Percentiles rank a stretch among this genome's conserved stretches.
Evolutionary conservation across 2,888 invertebrate species (phyloP).

Genomic region (Temnothorax unifasciatus): DNA sequence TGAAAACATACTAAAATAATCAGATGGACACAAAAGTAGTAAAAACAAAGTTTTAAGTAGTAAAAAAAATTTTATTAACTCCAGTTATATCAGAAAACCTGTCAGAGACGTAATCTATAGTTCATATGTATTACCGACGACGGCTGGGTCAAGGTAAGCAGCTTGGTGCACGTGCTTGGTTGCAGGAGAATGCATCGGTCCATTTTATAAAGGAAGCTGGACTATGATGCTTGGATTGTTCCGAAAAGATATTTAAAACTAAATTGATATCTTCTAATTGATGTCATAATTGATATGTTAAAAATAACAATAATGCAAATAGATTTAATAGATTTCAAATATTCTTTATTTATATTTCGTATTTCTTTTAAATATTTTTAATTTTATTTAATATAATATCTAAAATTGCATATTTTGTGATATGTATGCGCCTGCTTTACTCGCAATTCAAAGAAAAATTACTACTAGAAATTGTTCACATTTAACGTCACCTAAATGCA

Average conservation of each 20-base stretch:
- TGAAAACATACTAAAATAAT: neutral
- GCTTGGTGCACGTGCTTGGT: conserved; percentile 71
- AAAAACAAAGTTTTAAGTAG: neutral
- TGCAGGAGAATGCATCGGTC: conserved; percentile 61
- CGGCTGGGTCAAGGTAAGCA: conserved; percentile 84
- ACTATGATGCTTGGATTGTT: neutral
- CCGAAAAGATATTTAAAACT: neutral
- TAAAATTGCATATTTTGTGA: neutral
- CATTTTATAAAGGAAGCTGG: conserved; percentile 5
- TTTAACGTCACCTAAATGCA: conserved; percentile 50
- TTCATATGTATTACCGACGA: conserved; percentile 73
- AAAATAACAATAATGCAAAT: neutral
- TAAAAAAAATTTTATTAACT: conserved; percentile 43
- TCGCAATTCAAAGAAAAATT: neutral
- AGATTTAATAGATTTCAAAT: neutral
- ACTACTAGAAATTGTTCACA: conserved; percentile 20
- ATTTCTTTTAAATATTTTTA: neutral
- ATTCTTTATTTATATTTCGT: neutral
- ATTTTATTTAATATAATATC: neutral
- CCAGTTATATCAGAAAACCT: conserved; percentile 73
- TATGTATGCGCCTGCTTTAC: neutral
- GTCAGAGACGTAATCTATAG: conserved; percentile 75
- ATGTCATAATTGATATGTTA: neutral
- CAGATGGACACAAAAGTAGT: neutral
- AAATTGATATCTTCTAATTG: neutral